Evolutionary conservation across 2,888 invertebrate species (phyloP).

Genomic region (Arctia plantaginis): DNA sequence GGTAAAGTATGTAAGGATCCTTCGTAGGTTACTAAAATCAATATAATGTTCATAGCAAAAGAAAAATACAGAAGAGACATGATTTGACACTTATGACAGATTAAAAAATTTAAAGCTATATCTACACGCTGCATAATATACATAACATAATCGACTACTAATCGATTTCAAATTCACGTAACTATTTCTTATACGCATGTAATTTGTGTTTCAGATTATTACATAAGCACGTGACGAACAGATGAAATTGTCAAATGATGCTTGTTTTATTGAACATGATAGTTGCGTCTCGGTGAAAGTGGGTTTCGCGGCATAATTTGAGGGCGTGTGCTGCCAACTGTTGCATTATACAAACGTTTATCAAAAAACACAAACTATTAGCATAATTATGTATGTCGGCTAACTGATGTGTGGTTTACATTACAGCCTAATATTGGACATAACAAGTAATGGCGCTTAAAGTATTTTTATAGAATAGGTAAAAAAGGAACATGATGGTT

Average conservation of each 20-base stretch:
- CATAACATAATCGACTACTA: constrained; percentile 12
- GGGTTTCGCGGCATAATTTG: constrained; percentile 55
- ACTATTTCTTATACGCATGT: constrained; percentile 33
- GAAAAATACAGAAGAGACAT: neutral
- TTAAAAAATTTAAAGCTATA: neutral
- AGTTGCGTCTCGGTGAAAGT: constrained; percentile 55
- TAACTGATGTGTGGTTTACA: neutral
- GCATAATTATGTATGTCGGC: constrained; percentile 24
- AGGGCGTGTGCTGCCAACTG: constrained; percentile 47
- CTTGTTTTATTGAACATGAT: constrained; percentile 44
- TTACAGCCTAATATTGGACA: neutral
- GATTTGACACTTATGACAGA: neutral
- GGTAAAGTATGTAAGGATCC: no score
- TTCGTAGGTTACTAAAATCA: no score
- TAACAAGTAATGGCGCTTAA: neutral
- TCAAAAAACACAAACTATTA: constrained; percentile 33
- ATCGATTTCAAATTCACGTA: constrained; percentile 35
- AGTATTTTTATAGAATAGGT: neutral
- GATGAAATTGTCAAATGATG: constrained; percentile 46
- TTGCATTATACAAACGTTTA: constrained; percentile 38
- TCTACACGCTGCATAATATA: neutral
- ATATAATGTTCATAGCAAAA: no score
- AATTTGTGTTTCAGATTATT: constrained; percentile 41
- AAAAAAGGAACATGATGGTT: no score
- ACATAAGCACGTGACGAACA: constrained; percentile 31